Evolutionary conservation across 1,140 invertebrate species (phyloP).

Genomic region (Bombus affinis): DNA sequence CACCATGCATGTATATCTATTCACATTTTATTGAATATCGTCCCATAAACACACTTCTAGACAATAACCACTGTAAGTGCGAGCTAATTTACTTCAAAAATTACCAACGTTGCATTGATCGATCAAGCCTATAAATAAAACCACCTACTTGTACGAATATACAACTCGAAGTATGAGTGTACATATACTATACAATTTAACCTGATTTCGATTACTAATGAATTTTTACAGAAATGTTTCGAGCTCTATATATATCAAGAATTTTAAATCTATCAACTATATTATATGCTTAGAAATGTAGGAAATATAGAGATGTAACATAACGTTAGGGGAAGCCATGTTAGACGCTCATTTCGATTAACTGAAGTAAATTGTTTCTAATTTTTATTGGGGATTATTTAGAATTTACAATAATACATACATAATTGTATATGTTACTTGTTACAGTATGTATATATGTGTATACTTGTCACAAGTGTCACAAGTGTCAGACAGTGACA

Average conservation of each 20-base stretch:
- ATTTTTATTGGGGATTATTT: too few relatives aligned
- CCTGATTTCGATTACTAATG: not conserved
- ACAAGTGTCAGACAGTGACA: not conserved
- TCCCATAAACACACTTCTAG: not conserved
- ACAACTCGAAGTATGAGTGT: not conserved
- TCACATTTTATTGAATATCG: not conserved
- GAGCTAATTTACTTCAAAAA: not conserved
- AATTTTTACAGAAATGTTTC: not conserved
- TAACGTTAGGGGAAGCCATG: too few relatives aligned
- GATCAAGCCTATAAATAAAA: slow-evolving; percentile 34
- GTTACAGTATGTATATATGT: too few relatives aligned
- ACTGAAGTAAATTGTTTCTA: too few relatives aligned
- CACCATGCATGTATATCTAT: not conserved
- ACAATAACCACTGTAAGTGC: not conserved
- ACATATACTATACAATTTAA: not conserved
- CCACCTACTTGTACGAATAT: not conserved
- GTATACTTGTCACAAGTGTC: not conserved
- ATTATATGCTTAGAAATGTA: not conserved
- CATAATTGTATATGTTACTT: too few relatives aligned
- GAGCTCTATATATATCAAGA: not conserved
- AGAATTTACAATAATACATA: too few relatives aligned
- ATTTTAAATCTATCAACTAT: not conserved
- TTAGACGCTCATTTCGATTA: too few relatives aligned
- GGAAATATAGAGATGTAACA: too few relatives aligned
- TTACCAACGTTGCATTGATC: not conserved